phyloP scores from a whole-genome alignment of 2,888 invertebrate genomes.

The Parthenolecanium corni region DNA sequence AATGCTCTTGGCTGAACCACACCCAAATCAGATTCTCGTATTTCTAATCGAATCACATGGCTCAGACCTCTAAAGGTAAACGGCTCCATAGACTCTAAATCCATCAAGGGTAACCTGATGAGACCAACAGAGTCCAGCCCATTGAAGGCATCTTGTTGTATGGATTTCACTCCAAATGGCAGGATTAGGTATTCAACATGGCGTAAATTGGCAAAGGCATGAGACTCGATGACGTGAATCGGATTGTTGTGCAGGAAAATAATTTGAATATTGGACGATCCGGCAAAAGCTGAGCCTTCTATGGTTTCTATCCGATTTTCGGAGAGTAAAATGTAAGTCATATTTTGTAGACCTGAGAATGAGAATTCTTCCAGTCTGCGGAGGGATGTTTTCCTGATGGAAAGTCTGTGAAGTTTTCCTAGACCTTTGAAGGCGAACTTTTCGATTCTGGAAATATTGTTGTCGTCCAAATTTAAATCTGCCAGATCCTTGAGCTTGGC shows the following conservation, averaged over 20 bases:
- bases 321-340: slow-evolving; percentile 56
- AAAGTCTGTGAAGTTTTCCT: slow-evolving; percentile 61
- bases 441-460: slow-evolving; percentile 70
- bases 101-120: slow-evolving; percentile 73
- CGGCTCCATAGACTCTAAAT: slow-evolving; percentile 55
- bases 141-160: slow-evolving; percentile 69
- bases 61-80: slow-evolving; percentile 66
- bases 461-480: slow-evolving; percentile 73
- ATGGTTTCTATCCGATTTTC: slow-evolving; percentile 60
- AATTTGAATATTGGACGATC: slow-evolving; percentile 68
- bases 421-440: slow-evolving; percentile 78
- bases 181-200: slow-evolving; percentile 72
- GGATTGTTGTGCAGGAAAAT: slow-evolving; percentile 77
- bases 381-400: slow-evolving; percentile 76
- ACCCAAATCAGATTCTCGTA: slow-evolving; percentile 73
- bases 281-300: slow-evolving; percentile 67
- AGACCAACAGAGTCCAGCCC: slow-evolving; percentile 71
- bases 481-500: slow-evolving; percentile 65
- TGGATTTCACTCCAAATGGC: slow-evolving; percentile 62
- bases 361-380: slow-evolving; percentile 68
- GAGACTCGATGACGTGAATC: slow-evolving; percentile 43
- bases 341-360: slow-evolving; percentile 70
- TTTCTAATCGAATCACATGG: slow-evolving; percentile 59
- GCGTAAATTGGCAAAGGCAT: slow-evolving; percentile 60
- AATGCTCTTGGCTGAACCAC: slow-evolving; percentile 58